phyloP scores from a whole-genome alignment of 2,113 vertebrate species.

The Myocastor coypus region DNA sequence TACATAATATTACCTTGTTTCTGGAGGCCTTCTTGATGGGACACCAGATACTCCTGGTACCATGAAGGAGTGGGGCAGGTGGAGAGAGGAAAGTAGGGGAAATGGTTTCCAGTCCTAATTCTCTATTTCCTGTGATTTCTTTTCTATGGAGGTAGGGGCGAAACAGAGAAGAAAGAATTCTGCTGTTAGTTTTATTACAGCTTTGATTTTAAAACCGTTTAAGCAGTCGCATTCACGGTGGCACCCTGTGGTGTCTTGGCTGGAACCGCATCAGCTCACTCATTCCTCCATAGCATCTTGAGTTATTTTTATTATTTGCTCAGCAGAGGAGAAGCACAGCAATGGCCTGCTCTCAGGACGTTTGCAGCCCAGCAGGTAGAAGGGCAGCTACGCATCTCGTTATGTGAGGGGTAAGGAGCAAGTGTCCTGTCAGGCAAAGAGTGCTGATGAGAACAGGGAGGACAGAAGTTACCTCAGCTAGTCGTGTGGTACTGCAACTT shows the following conservation, averaged over 20 bases:
- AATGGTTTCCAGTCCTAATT: slow-evolving; percentile 68
- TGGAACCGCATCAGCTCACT: not conserved
- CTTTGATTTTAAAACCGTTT: slow-evolving; percentile 69
- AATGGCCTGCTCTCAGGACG: slow-evolving; percentile 48
- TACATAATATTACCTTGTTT: slow-evolving; percentile 60
- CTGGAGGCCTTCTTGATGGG: slow-evolving; percentile 37
- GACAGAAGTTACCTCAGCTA: not conserved
- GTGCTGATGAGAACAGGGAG: not conserved
- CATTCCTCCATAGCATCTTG: not conserved
- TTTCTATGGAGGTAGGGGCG: slow-evolving; percentile 45
- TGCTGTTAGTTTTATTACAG: slow-evolving; percentile 61
- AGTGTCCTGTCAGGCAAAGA: too few species aligned
- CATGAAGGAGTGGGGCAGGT: not conserved
- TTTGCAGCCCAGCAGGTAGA: not conserved
- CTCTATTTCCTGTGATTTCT: slow-evolving; percentile 64
- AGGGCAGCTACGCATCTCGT: accelerated
- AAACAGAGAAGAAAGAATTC: slow-evolving; percentile 62
- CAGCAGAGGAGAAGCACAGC: not conserved
- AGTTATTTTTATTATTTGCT: not conserved
- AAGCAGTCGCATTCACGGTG: slow-evolving; percentile 50
- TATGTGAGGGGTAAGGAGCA: not conserved
- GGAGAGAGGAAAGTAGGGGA: not conserved
- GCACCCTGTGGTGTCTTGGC: not conserved
- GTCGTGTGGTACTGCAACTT: not conserved
- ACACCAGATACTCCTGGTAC: slow-evolving; percentile 61